Evolutionary conservation across 2,888 invertebrate genomes (phyloP).

Genomic region (Marasmarcha lunaedactyla): DNA sequence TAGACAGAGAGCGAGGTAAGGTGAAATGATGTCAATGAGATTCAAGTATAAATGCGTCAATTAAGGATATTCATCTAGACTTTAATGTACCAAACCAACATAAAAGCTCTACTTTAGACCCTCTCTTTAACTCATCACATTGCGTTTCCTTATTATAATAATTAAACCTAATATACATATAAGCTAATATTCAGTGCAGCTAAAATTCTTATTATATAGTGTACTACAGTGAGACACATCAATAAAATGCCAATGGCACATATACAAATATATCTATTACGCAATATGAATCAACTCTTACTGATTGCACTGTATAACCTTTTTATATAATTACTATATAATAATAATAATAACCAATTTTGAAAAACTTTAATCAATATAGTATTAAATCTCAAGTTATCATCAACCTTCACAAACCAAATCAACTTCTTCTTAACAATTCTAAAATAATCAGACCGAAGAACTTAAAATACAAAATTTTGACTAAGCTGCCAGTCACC

Average conservation of each 20-base stretch:
- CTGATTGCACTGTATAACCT: conserved; percentile 40
- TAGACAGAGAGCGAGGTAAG: too few species aligned
- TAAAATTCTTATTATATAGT: conserved; percentile 11
- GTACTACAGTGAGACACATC: conserved; percentile 7
- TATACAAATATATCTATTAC: conserved; percentile 25
- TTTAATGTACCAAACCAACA: conserved; percentile 42
- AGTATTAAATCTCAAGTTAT: conserved; percentile 3
- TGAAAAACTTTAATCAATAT: conserved; percentile 9
- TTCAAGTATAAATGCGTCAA: not conserved
- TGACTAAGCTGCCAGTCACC: conserved; percentile 17
- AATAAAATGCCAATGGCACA: conserved; percentile 12
- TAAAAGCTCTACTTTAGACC: conserved; percentile 48
- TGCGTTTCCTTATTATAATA: conserved; percentile 45
- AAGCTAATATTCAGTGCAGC: conserved; percentile 5
- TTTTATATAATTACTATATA: too few species aligned
- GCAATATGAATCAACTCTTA: conserved; percentile 25
- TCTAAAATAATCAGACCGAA: conserved; percentile 1
- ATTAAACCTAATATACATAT: conserved; percentile 13
- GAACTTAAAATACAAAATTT: not conserved
- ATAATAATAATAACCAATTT: conserved; percentile 1
- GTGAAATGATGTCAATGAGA: not conserved
- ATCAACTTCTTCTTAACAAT: not conserved
- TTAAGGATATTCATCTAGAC: not conserved
- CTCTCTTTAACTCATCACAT: conserved; percentile 63
- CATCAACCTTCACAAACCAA: conserved; percentile 12